Evolutionary conservation across 2,113 vertebrate species (phyloP).

Genomic region (Ctenodactylus gundi): DNA sequence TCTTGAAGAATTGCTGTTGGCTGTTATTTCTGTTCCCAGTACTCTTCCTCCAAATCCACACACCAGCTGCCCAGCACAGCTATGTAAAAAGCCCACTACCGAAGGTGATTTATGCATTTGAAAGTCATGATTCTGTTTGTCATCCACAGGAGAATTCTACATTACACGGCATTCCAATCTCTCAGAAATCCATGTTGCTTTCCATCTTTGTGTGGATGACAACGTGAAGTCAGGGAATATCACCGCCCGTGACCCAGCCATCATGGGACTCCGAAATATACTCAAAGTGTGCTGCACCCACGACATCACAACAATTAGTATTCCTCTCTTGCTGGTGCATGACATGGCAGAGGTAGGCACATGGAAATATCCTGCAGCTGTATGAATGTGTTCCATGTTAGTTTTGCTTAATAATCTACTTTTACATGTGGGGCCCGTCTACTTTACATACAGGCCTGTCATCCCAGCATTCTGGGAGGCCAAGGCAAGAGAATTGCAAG

Average conservation of each 20-base stretch:
- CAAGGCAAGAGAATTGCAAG: not conserved
- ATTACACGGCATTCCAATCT: constrained; percentile 97
- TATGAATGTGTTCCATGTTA: not conserved
- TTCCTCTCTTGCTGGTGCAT: constrained; percentile 96
- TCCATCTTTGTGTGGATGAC: constrained; percentile 98
- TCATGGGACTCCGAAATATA: constrained; percentile 98
- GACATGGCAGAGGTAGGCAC: constrained; percentile 96
- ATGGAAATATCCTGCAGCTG: fast-evolving
- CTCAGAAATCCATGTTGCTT: constrained; percentile 95
- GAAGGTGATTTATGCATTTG: not conserved
- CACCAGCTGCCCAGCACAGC: fast-evolving
- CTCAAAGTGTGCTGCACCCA: constrained; percentile 98
- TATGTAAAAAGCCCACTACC: not conserved
- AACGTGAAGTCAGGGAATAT: constrained; percentile 94
- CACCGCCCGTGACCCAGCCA: constrained; percentile 95
- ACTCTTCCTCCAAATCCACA: not conserved
- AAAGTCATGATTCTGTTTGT: not conserved
- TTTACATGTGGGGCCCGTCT: too few species aligned
- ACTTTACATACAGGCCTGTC: not conserved
- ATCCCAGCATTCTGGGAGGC: not conserved
- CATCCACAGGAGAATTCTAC: constrained; percentile 94
- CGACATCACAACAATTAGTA: constrained; percentile 95
- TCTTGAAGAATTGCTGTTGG: not conserved
- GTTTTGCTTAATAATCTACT: not conserved
- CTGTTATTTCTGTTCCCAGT: not conserved